Percentiles rank a stretch among this genome's conserved stretches.
These are phyloP conservation scores for Drosophila acutilabella DNA, from an alignment of 2,888 invertebrate genomes.

Conservation along the genomic window DNA sequence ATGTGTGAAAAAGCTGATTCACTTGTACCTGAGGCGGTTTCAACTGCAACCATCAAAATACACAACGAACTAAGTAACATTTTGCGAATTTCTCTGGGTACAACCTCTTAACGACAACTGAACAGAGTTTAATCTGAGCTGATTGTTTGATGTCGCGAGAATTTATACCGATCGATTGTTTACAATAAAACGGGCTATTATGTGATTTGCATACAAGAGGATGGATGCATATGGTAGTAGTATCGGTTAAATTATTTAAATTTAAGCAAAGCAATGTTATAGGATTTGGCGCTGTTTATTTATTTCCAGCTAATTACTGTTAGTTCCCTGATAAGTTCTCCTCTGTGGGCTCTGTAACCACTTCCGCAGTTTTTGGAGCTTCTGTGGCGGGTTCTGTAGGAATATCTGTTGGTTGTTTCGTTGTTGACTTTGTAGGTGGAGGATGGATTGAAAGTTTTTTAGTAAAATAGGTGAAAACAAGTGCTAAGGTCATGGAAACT, in stretches of 20 bases:
- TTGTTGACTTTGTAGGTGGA: slow-evolving; percentile 3
- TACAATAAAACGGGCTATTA: neutral
- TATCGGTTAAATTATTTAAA: no score
- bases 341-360: neutral
- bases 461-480: slow-evolving; percentile 7
- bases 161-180: slow-evolving; percentile 7
- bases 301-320: no score
- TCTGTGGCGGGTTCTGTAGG: neutral
- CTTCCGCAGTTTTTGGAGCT: neutral
- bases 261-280: no score
- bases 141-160: neutral
- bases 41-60: neutral
- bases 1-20: no score
- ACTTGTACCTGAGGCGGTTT: neutral
- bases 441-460: neutral
- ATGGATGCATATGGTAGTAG: no score
- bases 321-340: no score
- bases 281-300: no score
- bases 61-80: slow-evolving; percentile 5
- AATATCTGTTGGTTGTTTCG: slow-evolving; percentile 2
- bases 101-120: neutral
- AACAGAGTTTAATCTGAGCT: slow-evolving; percentile 3
- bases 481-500: neutral
- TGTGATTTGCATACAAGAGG: no score
- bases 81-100: neutral